Evolutionary conservation across 2,888 invertebrate genomes (phyloP), one percentile per base, ranked within the genome.

Genomic region (Hirtodrosophila confusa): DNA sequence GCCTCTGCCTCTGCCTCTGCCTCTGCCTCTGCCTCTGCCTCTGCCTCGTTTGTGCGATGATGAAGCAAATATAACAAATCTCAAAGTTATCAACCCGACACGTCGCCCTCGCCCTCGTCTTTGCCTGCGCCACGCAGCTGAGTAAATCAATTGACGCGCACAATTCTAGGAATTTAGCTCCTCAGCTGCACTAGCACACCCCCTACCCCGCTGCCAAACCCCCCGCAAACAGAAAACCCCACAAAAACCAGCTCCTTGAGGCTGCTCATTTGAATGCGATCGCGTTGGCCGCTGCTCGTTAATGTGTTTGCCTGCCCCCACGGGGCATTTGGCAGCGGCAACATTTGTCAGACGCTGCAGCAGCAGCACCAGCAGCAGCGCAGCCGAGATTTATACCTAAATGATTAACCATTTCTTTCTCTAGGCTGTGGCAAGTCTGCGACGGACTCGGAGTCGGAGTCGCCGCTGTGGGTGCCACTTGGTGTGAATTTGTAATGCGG

Each of bases 91-190:
- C 87, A 82, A 78, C 80, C 82, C 76, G 74, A 67, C 71, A 65
- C 63, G 63, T 76, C 63, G 66, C 72, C 53, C 47, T 76, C 63
- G 66, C 72, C 53, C 47, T 44, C 64, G 31, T 29, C 60, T 51
- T 40, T 9, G 47, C 36, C 23, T 44, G 56, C 64, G 69, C 83
- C 87, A 85, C 88, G 89, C 91, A 91, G 90, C 91, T 91, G 91
- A 91, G 91, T 90, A 91, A 91, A 91, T 91, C 91, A 91, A 91
- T 90, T 91, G 90, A 88, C 77, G 88, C 88, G 86, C 82, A 82
- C 88, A 88, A 88, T 91, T 91, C 91, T 88, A 89, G 87, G 91
- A 91, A 91, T 90, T 90, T 63, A 61, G 47, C 76, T 75, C 76
- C 63, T 58, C 40, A 68, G 68, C 43, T 50, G 33, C 37, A 41